These are phyloP conservation scores for Amphipyra tragopoginis DNA, from an alignment of 2,888 invertebrate genomes.

Conservation along the genomic window DNA sequence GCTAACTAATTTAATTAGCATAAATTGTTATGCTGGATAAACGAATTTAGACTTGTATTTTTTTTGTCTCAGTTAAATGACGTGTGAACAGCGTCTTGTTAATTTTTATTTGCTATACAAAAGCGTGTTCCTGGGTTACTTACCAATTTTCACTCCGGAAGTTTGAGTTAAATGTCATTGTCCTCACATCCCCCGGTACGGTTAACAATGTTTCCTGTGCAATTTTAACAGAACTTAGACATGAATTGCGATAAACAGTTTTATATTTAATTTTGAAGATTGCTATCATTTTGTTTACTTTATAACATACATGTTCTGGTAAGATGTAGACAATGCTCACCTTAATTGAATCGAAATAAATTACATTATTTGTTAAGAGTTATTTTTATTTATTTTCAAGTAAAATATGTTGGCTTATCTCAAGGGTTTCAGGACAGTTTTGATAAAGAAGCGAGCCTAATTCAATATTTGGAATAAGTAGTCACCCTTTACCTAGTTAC, in stretches of 20 bases:
- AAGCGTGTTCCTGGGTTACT: conserved; percentile 53
- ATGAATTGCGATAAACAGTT: conserved; percentile 26
- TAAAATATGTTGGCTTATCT: no score
- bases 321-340: not conserved
- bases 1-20: conserved; percentile 75
- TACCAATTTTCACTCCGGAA: conserved; percentile 62
- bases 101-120: conserved; percentile 75
- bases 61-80: conserved; percentile 79
- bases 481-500: not conserved
- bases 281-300: no score
- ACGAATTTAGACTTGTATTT: conserved; percentile 76
- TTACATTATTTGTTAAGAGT: not conserved
- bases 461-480: not conserved
- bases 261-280: no score
- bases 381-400: no score
- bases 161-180: conserved; percentile 53
- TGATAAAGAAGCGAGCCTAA: not conserved
- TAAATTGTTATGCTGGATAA: conserved; percentile 77
- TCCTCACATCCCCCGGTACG: conserved; percentile 43
- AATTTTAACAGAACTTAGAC: conserved; percentile 33
- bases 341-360: conserved; percentile 2
- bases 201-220: conserved; percentile 33
- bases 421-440: not conserved
- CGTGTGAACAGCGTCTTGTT: conserved; percentile 76
- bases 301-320: no score